Percentiles rank a stretch among this genome's conserved stretches.
Evolutionary conservation across 2,113 vertebrate genomes (phyloP).

Genomic region (Rhinogobius similis): DNA sequence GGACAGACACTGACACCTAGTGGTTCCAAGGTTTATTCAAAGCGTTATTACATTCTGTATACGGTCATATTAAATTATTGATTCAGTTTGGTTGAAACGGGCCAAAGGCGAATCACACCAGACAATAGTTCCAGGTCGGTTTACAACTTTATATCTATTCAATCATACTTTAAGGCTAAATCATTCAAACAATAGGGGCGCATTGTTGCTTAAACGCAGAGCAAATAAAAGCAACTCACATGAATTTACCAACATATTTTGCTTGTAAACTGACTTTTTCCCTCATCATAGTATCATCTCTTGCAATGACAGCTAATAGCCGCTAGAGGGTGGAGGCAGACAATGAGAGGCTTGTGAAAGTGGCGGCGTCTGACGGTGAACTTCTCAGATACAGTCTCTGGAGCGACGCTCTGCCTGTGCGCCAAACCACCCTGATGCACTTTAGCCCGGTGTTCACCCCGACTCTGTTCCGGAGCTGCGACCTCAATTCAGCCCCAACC

Average conservation of each 20-base stretch:
- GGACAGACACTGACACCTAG: constrained; percentile 63
- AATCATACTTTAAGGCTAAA: background rate
- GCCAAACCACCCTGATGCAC: constrained; percentile 67
- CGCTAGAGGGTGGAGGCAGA: constrained; percentile 56
- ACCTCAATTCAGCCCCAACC: constrained; percentile 55
- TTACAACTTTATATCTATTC: background rate
- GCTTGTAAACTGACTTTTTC: background rate
- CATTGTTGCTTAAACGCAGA: background rate
- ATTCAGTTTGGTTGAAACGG: background rate
- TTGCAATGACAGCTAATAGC: constrained; percentile 30
- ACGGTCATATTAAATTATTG: background rate
- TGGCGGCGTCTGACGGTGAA: constrained; percentile 25
- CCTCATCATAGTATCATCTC: background rate
- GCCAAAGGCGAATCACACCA: too few species aligned
- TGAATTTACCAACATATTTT: too few species aligned
- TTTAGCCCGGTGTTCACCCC: constrained; percentile 56
- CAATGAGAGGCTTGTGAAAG: constrained; percentile 4
- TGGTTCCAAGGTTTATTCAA: constrained; percentile 26
- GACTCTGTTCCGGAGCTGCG: constrained; percentile 45
- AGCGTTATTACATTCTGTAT: background rate
- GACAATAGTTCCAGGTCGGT: too few species aligned
- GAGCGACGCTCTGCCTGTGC: constrained; percentile 34
- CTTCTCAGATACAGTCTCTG: constrained; percentile 55
- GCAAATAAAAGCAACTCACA: too few species aligned
- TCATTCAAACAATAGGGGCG: background rate